phyloP scores from a whole-genome alignment of 1,140 invertebrate genomes.

The Cydia amplana region DNA sequence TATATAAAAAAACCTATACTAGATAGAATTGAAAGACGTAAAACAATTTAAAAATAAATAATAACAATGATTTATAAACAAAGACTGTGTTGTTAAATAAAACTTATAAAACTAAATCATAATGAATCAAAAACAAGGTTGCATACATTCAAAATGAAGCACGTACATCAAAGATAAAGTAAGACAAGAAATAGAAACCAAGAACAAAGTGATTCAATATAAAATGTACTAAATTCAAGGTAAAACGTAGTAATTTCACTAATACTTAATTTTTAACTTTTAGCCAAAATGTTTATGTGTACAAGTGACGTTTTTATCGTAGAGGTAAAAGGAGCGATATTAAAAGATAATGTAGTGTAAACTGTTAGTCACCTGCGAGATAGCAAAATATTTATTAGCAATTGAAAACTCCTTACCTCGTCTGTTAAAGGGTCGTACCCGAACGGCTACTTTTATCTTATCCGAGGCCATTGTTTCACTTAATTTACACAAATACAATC shows the following conservation, averaged over 20 bases:
- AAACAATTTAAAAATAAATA: slow-evolving; percentile 6
- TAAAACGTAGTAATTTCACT: slow-evolving; percentile 3
- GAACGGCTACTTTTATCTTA: slow-evolving; percentile 98
- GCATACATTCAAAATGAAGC: background rate
- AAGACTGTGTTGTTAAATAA: background rate
- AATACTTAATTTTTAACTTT: background rate
- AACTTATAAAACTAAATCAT: background rate
- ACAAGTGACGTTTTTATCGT: background rate
- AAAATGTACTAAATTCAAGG: slow-evolving; percentile 1
- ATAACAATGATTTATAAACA: slow-evolving; percentile 4
- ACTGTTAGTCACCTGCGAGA: slow-evolving; percentile 63
- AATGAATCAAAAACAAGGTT: background rate
- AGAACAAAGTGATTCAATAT: slow-evolving; percentile 16
- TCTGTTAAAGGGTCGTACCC: slow-evolving; percentile 96
- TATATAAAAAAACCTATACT: background rate
- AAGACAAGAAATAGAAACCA: background rate
- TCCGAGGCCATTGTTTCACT: slow-evolving; percentile 86
- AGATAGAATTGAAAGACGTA: background rate
- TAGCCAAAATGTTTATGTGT: background rate
- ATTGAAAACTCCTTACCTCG: slow-evolving; percentile 88
- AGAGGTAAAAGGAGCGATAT: slow-evolving; percentile 11
- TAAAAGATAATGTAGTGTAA: slow-evolving; percentile 33
- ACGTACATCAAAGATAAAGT: background rate
- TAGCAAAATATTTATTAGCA: slow-evolving; percentile 71
- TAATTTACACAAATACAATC: slow-evolving; percentile 72